A percentile compares a stretch with the other conserved stretches of the same genome.
These are phyloP conservation scores for Galerucella pusilla DNA, from an alignment of 2,888 invertebrate species.

Conservation along the genomic window DNA sequence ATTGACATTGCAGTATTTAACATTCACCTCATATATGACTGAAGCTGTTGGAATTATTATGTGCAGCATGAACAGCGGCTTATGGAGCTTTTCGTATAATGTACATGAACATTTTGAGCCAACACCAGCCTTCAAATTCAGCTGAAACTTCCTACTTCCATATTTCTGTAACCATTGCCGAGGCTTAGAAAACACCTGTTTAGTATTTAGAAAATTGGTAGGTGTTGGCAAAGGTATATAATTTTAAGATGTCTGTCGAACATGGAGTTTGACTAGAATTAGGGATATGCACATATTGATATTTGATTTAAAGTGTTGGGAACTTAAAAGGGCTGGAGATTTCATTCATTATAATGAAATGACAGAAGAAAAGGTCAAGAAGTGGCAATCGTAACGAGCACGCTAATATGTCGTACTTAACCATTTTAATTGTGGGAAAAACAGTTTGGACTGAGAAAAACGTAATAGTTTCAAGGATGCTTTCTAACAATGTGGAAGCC, in stretches of 20 bases:
- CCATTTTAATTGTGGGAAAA: too few species aligned
- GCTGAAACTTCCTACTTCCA: conserved; percentile 23
- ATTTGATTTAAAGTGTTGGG: not conserved
- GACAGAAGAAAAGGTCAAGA: too few species aligned
- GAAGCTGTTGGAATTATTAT: conserved; percentile 23
- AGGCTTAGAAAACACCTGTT: conserved; percentile 14
- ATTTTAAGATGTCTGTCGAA: not conserved
- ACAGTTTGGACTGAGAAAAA: too few species aligned
- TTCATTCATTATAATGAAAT: too few species aligned
- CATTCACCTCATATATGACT: conserved; percentile 24
- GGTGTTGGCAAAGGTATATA: not conserved
- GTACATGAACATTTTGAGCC: conserved; percentile 14
- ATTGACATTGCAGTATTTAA: conserved; percentile 11
- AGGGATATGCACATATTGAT: not conserved
- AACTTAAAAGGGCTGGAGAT: not conserved
- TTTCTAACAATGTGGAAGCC: too few species aligned
- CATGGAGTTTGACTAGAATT: not conserved
- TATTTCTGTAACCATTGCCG: conserved; percentile 26
- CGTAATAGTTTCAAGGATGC: too few species aligned
- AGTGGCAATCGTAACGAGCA: too few species aligned
- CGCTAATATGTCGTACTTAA: too few species aligned
- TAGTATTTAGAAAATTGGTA: conserved; percentile 14
- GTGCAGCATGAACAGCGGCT: conserved; percentile 25
- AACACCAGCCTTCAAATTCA: conserved; percentile 16
- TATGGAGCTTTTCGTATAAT: conserved; percentile 28